Conservation (phyloP, 2,797 vertebrate species). For the Buphagus erythrorhynchus region DNA sequence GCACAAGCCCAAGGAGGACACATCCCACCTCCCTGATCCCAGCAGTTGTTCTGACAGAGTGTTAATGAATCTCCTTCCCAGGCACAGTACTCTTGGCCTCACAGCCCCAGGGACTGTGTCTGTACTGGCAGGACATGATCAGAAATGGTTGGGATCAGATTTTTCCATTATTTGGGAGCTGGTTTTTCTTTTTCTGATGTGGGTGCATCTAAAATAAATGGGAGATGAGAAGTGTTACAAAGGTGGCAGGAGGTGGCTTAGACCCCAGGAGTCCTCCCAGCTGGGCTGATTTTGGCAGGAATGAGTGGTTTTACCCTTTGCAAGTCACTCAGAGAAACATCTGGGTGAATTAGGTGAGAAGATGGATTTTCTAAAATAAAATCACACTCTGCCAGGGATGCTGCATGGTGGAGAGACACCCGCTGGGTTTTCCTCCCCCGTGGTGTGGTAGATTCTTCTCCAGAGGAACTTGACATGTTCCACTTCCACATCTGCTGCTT, state of each 20-base stretch:
- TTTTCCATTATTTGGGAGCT: neutral
- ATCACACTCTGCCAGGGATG: neutral
- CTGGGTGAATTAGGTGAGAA: neutral
- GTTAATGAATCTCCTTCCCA: neutral
- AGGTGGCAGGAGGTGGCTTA: neutral
- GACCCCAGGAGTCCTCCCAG: neutral
- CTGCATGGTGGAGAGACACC: neutral
- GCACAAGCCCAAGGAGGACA: neutral
- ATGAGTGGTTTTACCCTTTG: neutral
- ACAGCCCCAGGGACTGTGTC: neutral
- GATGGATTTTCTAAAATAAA: neutral
- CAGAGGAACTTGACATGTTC: neutral
- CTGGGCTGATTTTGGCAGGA: neutral
- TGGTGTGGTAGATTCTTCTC: neutral
- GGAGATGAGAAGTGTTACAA: neutral
- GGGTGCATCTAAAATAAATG: neutral
- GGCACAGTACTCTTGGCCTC: neutral
- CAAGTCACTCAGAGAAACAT: neutral
- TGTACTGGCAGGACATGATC: neutral
- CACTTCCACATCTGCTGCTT: neutral
- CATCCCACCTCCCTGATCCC: neutral
- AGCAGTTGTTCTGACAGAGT: neutral
- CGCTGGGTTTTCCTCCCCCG: fast-evolving
- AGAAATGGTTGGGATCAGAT: neutral
- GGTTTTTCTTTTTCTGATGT: neutral